A percentile compares a stretch with the other conserved stretches of the same genome.
Conservation (phyloP, 2,888 invertebrate species). For the Hyppa rectilinea region DNA sequence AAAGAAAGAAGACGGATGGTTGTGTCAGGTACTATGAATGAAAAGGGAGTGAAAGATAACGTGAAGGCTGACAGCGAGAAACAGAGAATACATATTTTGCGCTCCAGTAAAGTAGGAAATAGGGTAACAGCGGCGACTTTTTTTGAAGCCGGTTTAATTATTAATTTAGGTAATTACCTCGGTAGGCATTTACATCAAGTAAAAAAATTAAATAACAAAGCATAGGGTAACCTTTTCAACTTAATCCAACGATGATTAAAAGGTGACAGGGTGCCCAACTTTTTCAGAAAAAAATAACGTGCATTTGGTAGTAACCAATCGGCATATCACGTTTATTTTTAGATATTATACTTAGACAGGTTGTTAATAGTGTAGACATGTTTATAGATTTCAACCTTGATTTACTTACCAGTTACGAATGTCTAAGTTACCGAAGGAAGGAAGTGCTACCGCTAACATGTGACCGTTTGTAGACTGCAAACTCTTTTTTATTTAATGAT, state of each 20-base stretch:
- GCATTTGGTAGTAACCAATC: background rate
- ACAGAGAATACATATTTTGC: background rate
- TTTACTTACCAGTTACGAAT: constrained; percentile 1
- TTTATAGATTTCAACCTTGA: constrained; percentile 20
- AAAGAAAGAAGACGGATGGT: background rate
- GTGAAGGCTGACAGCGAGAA: constrained; percentile 4
- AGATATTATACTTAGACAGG: constrained; percentile 9
- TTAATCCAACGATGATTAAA: background rate
- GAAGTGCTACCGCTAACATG: background rate
- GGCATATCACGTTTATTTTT: background rate
- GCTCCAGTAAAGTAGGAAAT: background rate
- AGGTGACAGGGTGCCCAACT: background rate
- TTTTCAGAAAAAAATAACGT: background rate
- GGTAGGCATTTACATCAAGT: no score
- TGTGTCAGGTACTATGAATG: background rate
- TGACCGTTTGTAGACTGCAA: background rate
- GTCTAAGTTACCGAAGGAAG: constrained; percentile 1
- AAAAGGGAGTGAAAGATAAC: background rate
- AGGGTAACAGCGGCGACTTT: background rate
- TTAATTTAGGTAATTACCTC: no score
- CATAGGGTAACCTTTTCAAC: constrained; percentile 4
- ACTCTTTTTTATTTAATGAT: background rate
- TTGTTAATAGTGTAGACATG: constrained; percentile 3
- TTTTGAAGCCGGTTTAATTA: background rate
- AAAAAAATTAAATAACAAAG: no score